phyloP scores from a whole-genome alignment of 2,113 vertebrate species.

The Indri indri region DNA sequence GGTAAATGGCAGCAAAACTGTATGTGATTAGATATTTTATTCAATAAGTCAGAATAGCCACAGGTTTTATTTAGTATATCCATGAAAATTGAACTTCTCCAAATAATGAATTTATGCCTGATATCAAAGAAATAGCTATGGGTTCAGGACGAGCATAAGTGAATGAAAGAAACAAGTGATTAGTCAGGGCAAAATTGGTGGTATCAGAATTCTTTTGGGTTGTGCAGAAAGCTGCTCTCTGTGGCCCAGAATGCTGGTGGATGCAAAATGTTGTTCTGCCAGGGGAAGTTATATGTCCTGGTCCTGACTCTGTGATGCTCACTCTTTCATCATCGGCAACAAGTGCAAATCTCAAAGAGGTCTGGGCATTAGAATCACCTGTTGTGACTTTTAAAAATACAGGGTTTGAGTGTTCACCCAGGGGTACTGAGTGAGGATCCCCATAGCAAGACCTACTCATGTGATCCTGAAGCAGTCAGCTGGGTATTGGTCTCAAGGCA shows the following conservation, averaged over 20 bases:
- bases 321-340: neutral
- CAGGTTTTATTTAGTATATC: neutral
- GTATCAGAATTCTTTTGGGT: neutral
- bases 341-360: accelerated
- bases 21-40: neutral
- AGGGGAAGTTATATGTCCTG: neutral
- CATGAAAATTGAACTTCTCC: neutral
- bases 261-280: neutral
- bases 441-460: accelerated
- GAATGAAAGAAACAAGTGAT: neutral
- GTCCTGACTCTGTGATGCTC: neutral
- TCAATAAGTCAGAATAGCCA: neutral
- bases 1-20: neutral
- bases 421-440: neutral
- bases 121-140: neutral
- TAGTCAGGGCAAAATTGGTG: neutral
- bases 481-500: neutral
- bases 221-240: neutral
- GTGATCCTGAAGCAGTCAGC: neutral
- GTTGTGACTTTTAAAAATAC: neutral
- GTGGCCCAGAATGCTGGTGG: neutral
- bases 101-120: accelerated
- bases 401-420: neutral
- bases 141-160: neutral
- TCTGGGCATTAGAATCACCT: neutral